Evolutionary conservation across 2,113 vertebrate species (phyloP).

Genomic region (Channa argus): DNA sequence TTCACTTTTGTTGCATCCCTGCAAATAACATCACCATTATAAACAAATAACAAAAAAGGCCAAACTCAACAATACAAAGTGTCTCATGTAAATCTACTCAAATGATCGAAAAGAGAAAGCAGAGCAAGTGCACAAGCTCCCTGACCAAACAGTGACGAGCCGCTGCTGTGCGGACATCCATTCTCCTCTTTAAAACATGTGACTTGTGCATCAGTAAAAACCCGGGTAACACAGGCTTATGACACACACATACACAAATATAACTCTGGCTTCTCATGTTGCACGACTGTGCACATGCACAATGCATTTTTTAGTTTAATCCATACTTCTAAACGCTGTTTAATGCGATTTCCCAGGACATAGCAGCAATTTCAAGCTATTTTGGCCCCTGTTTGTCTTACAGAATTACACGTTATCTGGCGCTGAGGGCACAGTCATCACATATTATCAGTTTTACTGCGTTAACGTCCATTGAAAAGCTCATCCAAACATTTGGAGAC

Average conservation of each 20-base stretch:
- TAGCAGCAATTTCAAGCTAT: background rate
- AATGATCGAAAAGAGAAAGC: constrained; percentile 13
- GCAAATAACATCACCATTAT: background rate
- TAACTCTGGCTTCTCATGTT: background rate
- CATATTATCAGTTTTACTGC: background rate
- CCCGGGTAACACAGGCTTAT: background rate
- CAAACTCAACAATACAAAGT: background rate
- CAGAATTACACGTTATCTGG: constrained; percentile 10
- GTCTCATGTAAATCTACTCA: background rate
- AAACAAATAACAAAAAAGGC: background rate
- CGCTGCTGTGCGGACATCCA: constrained; percentile 35
- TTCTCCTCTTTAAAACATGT: constrained; percentile 22
- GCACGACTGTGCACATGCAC: constrained; percentile 1
- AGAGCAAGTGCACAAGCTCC: background rate
- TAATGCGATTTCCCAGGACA: background rate
- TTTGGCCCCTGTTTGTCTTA: background rate
- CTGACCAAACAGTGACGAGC: constrained; percentile 14
- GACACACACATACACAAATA: constrained; percentile 6
- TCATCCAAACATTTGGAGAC: constrained; percentile 26
- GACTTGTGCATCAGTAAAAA: constrained; percentile 25
- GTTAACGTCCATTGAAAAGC: constrained; percentile 9
- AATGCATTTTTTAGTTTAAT: background rate
- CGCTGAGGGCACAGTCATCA: constrained; percentile 1
- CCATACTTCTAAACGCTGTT: background rate
- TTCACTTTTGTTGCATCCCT: background rate